phyloP scores from a whole-genome alignment of 2,113 vertebrate species.

The Scatophagus argus region DNA sequence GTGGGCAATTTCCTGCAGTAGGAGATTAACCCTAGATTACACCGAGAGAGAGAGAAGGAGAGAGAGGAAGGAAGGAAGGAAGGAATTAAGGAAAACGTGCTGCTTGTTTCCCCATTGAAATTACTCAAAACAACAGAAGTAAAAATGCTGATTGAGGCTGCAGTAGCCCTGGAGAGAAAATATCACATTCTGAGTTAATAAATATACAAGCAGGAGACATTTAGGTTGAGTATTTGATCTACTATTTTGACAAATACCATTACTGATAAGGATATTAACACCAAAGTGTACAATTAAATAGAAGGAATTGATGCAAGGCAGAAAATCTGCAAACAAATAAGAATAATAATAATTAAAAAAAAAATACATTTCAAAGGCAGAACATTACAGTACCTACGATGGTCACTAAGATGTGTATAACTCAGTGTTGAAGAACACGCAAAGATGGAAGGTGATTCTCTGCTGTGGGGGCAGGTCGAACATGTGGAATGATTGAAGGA shows the following conservation, averaged over 20 bases:
- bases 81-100: conserved; percentile 26
- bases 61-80: conserved; percentile 21
- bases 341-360: too few species aligned
- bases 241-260: conserved; percentile 58
- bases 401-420: conserved; percentile 21
- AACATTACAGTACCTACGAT: conserved; percentile 20
- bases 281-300: conserved; percentile 62
- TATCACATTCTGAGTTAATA: conserved; percentile 62
- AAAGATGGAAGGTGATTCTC: conserved; percentile 26
- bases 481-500: conserved; percentile 48
- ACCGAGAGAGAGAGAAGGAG: conserved; percentile 35
- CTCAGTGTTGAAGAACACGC: conserved; percentile 41
- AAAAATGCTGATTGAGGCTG: conserved; percentile 52
- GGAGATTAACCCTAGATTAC: conserved; percentile 67
- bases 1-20: conserved; percentile 64
- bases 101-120: conserved; percentile 48
- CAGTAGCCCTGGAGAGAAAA: conserved; percentile 48
- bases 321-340: conserved; percentile 44
- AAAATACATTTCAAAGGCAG: conserved; percentile 50
- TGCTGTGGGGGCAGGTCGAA: conserved; percentile 49
- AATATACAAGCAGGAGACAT: conserved; percentile 68
- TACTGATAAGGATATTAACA: conserved; percentile 55
- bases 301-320: conserved; percentile 48
- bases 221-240: conserved; percentile 50
- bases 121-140: conserved; percentile 36